Percentiles rank a stretch among this genome's conserved stretches.
Evolutionary conservation across 1,140 invertebrate species (phyloP).

Genomic region (Listronotus oregonensis): DNA sequence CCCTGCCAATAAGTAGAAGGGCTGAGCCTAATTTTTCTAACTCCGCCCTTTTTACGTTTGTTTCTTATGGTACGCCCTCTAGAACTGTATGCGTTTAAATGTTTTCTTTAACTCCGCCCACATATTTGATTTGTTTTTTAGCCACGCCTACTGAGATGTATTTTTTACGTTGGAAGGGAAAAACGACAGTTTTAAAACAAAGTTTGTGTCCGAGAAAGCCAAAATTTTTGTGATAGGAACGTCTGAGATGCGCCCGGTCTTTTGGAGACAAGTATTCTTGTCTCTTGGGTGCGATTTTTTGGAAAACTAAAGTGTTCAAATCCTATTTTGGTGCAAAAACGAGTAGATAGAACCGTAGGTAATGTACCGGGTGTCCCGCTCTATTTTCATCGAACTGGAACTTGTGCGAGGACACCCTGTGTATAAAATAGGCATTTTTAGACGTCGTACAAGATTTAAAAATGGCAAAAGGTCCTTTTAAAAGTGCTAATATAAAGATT

Average conservation of each 20-base stretch:
- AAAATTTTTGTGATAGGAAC: slow-evolving; percentile 24
- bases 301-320: slow-evolving; percentile 21
- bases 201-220: slow-evolving; percentile 23
- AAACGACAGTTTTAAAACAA: neutral
- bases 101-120: too few species aligned
- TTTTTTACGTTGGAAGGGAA: too few species aligned
- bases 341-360: slow-evolving; percentile 14
- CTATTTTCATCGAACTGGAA: neutral
- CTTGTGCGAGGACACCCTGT: neutral
- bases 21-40: too few species aligned
- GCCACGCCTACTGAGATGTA: too few species aligned
- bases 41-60: too few species aligned
- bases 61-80: too few species aligned
- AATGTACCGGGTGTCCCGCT: neutral
- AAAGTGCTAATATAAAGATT: neutral
- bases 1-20: too few species aligned
- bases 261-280: neutral
- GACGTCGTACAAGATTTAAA: slow-evolving; percentile 6
- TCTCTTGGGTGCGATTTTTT: neutral
- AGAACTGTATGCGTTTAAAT: too few species aligned
- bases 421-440: slow-evolving; percentile 1
- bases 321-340: slow-evolving; percentile 28
- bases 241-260: slow-evolving; percentile 1
- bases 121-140: too few species aligned
- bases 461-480: neutral